Base-by-base conservation (phyloP, 2,888 invertebrate species). In the Heliconius aoede region DNA sequence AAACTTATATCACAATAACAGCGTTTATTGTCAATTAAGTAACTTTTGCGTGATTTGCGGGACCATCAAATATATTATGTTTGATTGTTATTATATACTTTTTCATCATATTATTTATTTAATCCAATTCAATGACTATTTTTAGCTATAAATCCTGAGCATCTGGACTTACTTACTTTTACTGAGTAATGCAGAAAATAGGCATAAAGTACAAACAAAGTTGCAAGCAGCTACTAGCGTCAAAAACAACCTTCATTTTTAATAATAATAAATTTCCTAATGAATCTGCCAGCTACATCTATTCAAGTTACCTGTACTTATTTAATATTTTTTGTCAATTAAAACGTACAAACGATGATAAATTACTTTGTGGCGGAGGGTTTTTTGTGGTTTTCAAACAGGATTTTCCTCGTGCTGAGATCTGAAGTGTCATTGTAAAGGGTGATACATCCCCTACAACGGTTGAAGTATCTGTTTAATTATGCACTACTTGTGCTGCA, bases 391-490 rank as follows among this genome's bases (percentile, higher is more conserved):
- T 30, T 71, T 28, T 36, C 46, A 32, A 76, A 72, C 67, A 78
- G 74, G 74, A 76, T 76, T 76, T 76, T 67, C 78, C 73, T 72
- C 26, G 62, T 74, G 61, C 58, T 65, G 73, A 32, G 71, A 71
- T 64, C 24, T 68, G 74, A 46, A 79, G 76, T 74, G 64, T 62
- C 72, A 67, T 79, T 76, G 74, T 64, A 40, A 62, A 60, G 71
- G 72, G 58, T 68, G 76, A 76, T 74, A 78, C 65, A 78, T 76
- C 72, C 67, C 60, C 72, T 74, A 40, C 15, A 55, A 7, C 9
- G 55, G 68, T 18, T 68, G 51, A 64, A 79, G 78, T 62, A 36
- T 55, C 72, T 69, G 55, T 79, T 74, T 78, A 74, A 79, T 79
- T 79, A 78, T 76, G 68, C 68, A 76, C 26, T 68, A 72, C 76